A percentile compares a stretch with the other conserved stretches of the same genome.
Conservation (phyloP, 2,888 invertebrate genomes). For the Brachyptera risi region DNA sequence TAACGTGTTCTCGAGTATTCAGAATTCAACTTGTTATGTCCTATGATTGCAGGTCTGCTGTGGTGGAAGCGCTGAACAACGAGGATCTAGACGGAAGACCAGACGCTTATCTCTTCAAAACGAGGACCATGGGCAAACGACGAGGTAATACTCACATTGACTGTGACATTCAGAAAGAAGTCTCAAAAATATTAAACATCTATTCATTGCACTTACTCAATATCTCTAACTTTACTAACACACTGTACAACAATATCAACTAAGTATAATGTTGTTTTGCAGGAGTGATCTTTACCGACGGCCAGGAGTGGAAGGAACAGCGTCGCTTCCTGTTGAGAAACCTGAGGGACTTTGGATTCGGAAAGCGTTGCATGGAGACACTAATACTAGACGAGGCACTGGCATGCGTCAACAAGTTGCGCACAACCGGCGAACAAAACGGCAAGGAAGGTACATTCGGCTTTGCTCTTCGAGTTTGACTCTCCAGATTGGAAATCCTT, state of each 20-base stretch:
- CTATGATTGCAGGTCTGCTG: conserved; percentile 50
- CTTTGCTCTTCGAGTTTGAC: too few species aligned
- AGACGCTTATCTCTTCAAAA: conserved; percentile 57
- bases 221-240: too few species aligned
- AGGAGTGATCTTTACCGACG: conserved; percentile 31
- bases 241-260: neutral
- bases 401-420: conserved; percentile 11
- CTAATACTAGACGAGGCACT: conserved; percentile 28
- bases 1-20: too few species aligned
- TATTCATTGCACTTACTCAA: too few species aligned
- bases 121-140: conserved; percentile 59
- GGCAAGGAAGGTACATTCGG: neutral
- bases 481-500: too few species aligned
- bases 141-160: too few species aligned
- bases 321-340: conserved; percentile 27
- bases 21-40: neutral
- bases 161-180: too few species aligned
- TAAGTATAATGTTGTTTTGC: too few species aligned
- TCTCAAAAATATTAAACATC: too few species aligned
- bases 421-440: neutral
- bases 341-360: conserved; percentile 30
- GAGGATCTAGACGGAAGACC: conserved; percentile 64
- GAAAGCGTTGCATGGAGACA: conserved; percentile 28
- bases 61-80: conserved; percentile 51
- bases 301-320: conserved; percentile 29